Evolutionary conservation across 2,113 vertebrate genomes (phyloP).

Genomic region (Microtus ochrogaster): DNA sequence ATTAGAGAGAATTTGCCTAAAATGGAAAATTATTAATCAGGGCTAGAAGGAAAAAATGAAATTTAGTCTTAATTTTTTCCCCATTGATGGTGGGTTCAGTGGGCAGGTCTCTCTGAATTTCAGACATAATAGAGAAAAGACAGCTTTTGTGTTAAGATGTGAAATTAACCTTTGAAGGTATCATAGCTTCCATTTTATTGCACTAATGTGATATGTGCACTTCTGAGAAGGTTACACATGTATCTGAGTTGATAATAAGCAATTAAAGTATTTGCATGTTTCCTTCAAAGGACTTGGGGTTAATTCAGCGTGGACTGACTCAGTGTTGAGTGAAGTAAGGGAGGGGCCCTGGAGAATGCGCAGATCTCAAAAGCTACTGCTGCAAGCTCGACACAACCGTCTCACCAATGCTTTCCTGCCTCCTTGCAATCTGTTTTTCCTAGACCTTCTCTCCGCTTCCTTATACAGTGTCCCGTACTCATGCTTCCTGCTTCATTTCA

Average conservation of each 20-base stretch:
- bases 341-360: not conserved
- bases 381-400: not conserved
- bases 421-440: not conserved
- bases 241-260: not conserved
- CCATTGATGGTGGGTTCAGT: not conserved
- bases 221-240: not conserved
- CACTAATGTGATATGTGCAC: not conserved
- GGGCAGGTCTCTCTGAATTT: not conserved
- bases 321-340: not conserved
- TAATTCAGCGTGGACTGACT: not conserved
- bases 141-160: not conserved
- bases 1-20: not conserved
- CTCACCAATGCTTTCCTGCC: not conserved
- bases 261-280: not conserved
- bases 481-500: not conserved
- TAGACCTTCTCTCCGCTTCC: not conserved
- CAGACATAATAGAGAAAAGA: not conserved
- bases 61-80: not conserved
- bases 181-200: not conserved
- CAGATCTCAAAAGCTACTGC: not conserved
- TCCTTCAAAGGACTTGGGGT: not conserved
- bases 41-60: not conserved
- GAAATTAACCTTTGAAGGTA: not conserved
- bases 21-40: not conserved
- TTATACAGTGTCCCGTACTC: not conserved